Conservation (phyloP, 2,797 vertebrate species). For the Heterohyrax brucei region DNA sequence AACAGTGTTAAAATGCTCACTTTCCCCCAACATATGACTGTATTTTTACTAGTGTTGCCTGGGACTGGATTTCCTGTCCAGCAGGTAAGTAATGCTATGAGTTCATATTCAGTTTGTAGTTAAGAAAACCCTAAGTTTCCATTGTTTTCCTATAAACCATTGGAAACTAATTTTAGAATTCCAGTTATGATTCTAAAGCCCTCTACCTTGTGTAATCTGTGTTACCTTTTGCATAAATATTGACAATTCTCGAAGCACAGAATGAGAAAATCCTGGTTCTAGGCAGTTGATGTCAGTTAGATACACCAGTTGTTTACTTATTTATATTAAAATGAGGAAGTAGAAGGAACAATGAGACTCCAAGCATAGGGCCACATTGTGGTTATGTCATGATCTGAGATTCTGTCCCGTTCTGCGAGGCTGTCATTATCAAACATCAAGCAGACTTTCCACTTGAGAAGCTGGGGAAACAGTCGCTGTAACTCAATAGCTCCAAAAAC, state of each 20-base stretch:
- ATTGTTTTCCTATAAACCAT: conserved; percentile 53
- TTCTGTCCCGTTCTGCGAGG: not conserved
- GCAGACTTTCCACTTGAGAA: not conserved
- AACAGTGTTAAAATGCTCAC: not conserved
- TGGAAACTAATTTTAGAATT: conserved; percentile 71
- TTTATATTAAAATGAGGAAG: conserved; percentile 23
- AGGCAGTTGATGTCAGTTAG: conserved; percentile 1
- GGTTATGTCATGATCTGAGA: not conserved
- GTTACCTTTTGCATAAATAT: conserved; percentile 58
- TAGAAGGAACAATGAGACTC: not conserved
- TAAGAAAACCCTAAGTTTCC: conserved; percentile 29
- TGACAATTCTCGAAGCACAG: conserved; percentile 16
- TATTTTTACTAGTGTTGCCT: not conserved
- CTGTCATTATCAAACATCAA: fast-evolving
- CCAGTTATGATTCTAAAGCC: not conserved
- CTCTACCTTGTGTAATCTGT: conserved; percentile 38
- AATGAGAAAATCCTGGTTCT: conserved; percentile 44
- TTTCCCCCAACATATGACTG: not conserved
- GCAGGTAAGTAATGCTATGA: not conserved
- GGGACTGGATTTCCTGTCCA: not conserved
- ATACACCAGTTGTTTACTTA: not conserved
- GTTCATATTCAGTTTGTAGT: conserved; percentile 3
- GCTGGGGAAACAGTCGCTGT: not conserved
- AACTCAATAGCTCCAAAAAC: conserved; percentile 15
- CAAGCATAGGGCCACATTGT: not conserved